Base-by-base conservation (phyloP, 2,797 vertebrate genomes). In the Gymnocypris eckloni region DNA sequence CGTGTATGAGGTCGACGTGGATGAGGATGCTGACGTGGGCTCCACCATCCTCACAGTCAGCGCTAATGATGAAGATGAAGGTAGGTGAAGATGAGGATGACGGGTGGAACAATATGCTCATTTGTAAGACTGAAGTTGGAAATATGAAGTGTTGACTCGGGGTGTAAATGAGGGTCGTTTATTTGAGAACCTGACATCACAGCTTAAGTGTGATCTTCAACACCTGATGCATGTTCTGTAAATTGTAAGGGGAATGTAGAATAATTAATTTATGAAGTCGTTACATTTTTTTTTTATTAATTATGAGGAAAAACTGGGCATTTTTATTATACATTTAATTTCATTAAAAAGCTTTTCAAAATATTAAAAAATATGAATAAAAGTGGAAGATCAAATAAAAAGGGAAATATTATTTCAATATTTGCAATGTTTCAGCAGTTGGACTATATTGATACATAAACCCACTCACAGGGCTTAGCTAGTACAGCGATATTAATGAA, bases 1-100 rank as follows among this genome's bases (percentile, higher is more conserved):
- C 0, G 91, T 94, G 70, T 97, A 97, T 82, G 95, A 97, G 91
- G 96, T 96, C 0, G 95, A 93, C 61, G 95, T 96, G 89, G 95
- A 95, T 28, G 97, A 98, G 91, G 96, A 97, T 72, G 96, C 95
- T 33, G 97, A 97, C 0, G 94, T 97, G 9, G 96, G 96, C 86
- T 96, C 93, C 0, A 94, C 95, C 85, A 80, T 97, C 83, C 91
- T 96, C 81, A 96, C 96, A 1, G 96, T 97, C 92, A 96, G 94
- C n/a, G 96, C 97, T 88, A 95, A 93, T 1, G 97, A 98, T 84
- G 96, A 95, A 81, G 97, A 98, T 70, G 96, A 98, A 96, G 97
- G 97, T 98, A 92, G 54, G 91, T 80, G 83, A 41, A 54, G 20
- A 72, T 70, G 6, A 79, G 37, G 37, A 70, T 37, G 45, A 54